Evolutionary conservation across 2,888 invertebrate species (phyloP).

Genomic region (Lepidochrysops patricia): DNA sequence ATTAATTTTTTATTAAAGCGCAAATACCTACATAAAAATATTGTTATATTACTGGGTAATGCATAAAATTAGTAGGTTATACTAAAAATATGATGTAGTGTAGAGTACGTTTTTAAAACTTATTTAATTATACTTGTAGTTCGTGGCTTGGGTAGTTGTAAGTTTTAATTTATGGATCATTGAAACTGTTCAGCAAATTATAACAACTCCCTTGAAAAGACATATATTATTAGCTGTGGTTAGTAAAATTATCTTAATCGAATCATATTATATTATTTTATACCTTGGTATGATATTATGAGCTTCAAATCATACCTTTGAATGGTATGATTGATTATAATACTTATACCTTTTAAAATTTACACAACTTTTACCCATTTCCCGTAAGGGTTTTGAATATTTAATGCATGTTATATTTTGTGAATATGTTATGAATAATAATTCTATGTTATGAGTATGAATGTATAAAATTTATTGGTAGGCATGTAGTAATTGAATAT

Average conservation of each 20-base stretch:
- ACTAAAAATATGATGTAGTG: not conserved
- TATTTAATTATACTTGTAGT: too few species aligned
- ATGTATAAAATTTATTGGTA: not conserved
- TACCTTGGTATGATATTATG: too few species aligned
- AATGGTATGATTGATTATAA: too few species aligned
- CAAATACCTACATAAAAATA: not conserved
- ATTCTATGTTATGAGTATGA: not conserved
- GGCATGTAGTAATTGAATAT: not conserved
- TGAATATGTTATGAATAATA: too few species aligned
- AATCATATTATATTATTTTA: too few species aligned
- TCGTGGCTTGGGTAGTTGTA: not conserved
- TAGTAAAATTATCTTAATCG: too few species aligned
- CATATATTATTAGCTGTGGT: too few species aligned
- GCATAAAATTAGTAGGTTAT: not conserved
- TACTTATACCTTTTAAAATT: too few species aligned
- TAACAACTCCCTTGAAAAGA: not conserved
- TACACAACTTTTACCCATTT: too few species aligned
- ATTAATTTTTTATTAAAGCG: conserved; percentile 7
- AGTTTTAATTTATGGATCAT: not conserved
- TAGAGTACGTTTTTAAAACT: not conserved
- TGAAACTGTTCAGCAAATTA: not conserved
- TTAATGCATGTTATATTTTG: too few species aligned
- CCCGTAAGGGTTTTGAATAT: too few species aligned
- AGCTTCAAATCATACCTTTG: too few species aligned
- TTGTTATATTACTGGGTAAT: not conserved